phyloP scores from a whole-genome alignment of 53 echinoderm and acorn worm genomes.

The Temnopleurus reevesii region DNA sequence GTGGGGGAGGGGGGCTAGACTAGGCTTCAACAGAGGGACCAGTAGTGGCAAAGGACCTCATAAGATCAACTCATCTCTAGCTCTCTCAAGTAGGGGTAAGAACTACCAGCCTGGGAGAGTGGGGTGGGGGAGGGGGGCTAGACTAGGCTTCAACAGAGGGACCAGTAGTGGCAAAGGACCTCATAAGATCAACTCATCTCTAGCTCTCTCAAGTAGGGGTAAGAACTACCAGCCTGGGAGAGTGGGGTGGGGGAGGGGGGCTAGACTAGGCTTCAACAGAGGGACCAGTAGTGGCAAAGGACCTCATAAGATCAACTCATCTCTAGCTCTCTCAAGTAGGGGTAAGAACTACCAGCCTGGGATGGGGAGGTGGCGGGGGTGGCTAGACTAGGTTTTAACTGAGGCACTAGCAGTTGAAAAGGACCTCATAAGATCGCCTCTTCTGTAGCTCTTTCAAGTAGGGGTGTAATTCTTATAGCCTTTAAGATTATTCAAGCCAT shows the following conservation, averaged over 20 bases:
- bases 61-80: slow-evolving; percentile 46
- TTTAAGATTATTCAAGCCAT: no score
- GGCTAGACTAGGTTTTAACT: no score
- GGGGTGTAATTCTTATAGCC: no score
- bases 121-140: no score
- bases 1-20: slow-evolving; percentile 66
- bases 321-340: slow-evolving; percentile 37
- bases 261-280: slow-evolving; percentile 71
- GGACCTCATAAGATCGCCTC: no score
- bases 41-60: slow-evolving; percentile 79
- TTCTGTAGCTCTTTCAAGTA: no score
- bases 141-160: slow-evolving; percentile 70
- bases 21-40: slow-evolving; percentile 66
- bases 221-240: no score
- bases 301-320: slow-evolving; percentile 57
- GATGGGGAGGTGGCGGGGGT: no score
- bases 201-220: slow-evolving; percentile 52
- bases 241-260: no score
- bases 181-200: slow-evolving; percentile 51
- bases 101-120: no score
- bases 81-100: slow-evolving; percentile 55
- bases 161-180: slow-evolving; percentile 77
- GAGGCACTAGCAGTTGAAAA: no score
- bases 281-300: slow-evolving; percentile 76
- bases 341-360: no score